Evolutionary conservation across 2,888 invertebrate species (phyloP), one percentile per base, ranked within the genome.

Genomic region (Pollenia labialis): DNA sequence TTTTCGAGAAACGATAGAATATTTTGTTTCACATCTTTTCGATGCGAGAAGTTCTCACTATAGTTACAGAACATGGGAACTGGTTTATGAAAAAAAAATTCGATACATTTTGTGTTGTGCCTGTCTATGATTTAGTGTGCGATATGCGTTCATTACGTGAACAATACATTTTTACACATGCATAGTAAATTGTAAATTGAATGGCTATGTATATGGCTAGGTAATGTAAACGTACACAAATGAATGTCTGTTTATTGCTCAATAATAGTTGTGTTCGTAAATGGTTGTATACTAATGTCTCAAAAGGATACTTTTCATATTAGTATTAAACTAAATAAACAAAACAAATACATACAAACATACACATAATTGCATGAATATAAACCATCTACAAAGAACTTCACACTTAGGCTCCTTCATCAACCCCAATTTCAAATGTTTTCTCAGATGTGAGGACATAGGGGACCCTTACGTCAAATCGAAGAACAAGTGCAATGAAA

Each of bases 401-500:
- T 64, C 56, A 56, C 48, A 10, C 2, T 56, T 4, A 18, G 40
- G 11, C 12, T 40, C 14, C 56, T 44, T 44, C 18, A 32, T 32
- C 60, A 74, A 14, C 54, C 32, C 46, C n/a, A 10, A 18, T 42
- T 62, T 40, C 18, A 42, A 14, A 6, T 74, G 72, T 16, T 54
- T 60, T 54, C 48, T 48, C 42, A n/a, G 50, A 46, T 42, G 1
- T 52, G 12, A 60, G 58, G 52, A 72, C 81, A 77, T 77, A 42
- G 46, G 77, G 77, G 77, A 79, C 54, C 40, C 44, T 50, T 42
- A 50, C 32, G 54, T 75, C 72, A 81, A 60, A 46, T 16, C 23
- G 56, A 69, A 68, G 60, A 77, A 74, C 81, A 79, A 85, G 62
- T 82, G 68, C 48, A 68, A 58, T 71, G 46, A 81, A 71, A 85